Evolutionary conservation across 2,888 invertebrate genomes (phyloP), one percentile per base, ranked within the genome.

Genomic region (Prenolepis imparis): DNA sequence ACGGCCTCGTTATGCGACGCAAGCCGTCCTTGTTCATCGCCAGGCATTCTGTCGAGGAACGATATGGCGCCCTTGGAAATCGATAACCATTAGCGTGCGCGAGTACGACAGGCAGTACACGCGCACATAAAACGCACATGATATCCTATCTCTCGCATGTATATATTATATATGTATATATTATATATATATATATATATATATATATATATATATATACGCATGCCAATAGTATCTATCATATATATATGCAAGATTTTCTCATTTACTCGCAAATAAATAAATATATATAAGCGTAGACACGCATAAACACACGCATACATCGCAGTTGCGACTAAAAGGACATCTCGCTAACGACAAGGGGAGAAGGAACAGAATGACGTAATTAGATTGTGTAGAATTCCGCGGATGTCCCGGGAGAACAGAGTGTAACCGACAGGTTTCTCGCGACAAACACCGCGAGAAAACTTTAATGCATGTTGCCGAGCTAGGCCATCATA

Each of bases 1-100:
- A 88, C 89, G 86, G 70, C 61, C 88, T 88, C 85, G 87, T 90
- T 88, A 88, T 85, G 82, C 64, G 70, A 70, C 61, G 80, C 52
- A 41, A 83, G 41, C 77, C 63, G 55, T 28, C 83, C 82, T 85
- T 87, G 89, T 87, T 90, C 88, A 86, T 84, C 84, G 85, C 32
- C 66, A 39, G 64, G 44, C 80, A 61, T 70, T 82, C 80, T 72
- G 66, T 83, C 70, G 59, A 41, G 66, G 24, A 36, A 55, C 82
- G 78, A 82, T 84, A 83, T 64, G 55, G 66, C 63, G n/a, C 57
- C 11, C 63, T 78, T 39, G 84, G 59, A 74, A 87, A 85, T 90
- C 86, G 84, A 86, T 87, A 81, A 77, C 81, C 88, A 82, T 84
- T 86, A 84, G 63, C 82, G 64, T 28, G 32, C 44, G 21, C 39